Evolutionary conservation across 2,113 vertebrate genomes (phyloP), one percentile per base, ranked within the genome.

Genomic region (Nansenia antarctica): DNA sequence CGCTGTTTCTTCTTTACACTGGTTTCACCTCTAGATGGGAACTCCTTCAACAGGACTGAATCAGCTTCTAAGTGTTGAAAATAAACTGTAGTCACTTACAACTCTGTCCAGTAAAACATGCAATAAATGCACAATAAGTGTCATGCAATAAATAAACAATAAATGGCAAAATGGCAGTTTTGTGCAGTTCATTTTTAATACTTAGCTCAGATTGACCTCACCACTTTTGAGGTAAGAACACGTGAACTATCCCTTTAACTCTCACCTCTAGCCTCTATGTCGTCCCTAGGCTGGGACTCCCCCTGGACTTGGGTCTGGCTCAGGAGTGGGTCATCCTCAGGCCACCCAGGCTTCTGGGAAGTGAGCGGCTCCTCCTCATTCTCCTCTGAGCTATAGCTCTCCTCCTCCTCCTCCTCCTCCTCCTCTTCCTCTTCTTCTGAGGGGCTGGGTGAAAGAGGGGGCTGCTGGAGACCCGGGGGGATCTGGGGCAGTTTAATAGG

Each of bases 401-500:
- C 68, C 60, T 81, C 70, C n/a, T 81, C 76, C 49, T 91, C 69
- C 12, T 53, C 80, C 2, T 79, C 66, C 3, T 65, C 70, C 7
- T 69, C 66, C 57, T 86, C 83, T 30, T 80, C 80, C 26, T 78
- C 78, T 63, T 91, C 77, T 62, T 85, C 78, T 2, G 83, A 78
- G 24, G 72, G 66, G 26, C 14, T 53, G 11, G 63, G 76, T 30
- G 9, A 20, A 37, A 73, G 80, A 79, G 82, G 65, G 77, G 75
- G 82, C 52, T 81, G 89, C 67, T 82, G 92, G 74, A 79, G 73
- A 69, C 42, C 76, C 58, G 79, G 90, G 81, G 88, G 81, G 74
- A 92, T 81, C 49, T 42, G 80, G 49, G 91, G 85, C 18, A 89
- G 89, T 90, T 84, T 92, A 76, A 72, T 69, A 62, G 57, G 32